Conservation (phyloP, 1,140 invertebrate species). For the Euwallacea similis region DNA sequence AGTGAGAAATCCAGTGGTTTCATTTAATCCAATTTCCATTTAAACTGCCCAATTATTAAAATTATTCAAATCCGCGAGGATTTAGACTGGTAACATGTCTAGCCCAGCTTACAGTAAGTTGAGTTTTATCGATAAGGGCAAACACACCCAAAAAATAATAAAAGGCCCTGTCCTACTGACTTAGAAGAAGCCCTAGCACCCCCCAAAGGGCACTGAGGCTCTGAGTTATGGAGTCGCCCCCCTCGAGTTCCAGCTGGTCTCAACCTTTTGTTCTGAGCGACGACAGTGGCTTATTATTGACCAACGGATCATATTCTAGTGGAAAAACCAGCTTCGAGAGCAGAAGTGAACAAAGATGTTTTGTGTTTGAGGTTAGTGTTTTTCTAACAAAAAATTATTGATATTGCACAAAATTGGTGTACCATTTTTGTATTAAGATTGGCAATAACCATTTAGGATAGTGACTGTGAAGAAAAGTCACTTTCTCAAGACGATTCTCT, state of each 20-base stretch:
- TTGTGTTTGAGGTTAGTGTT: slow-evolving; percentile 59
- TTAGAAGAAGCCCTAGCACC: too few species aligned
- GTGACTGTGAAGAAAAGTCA: slow-evolving; percentile 66
- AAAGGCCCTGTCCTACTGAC: too few species aligned
- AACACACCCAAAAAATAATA: too few species aligned
- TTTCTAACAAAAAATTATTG: too few species aligned
- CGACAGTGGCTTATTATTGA: slow-evolving; percentile 64
- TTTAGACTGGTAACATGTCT: too few species aligned
- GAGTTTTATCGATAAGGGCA: too few species aligned
- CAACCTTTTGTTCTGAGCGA: slow-evolving; percentile 63
- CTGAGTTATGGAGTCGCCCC: slow-evolving; percentile 59
- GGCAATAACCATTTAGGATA: slow-evolving; percentile 58
- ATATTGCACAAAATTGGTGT: neutral
- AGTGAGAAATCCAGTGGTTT: too few species aligned
- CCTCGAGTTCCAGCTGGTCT: slow-evolving; percentile 62
- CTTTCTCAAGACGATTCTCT: slow-evolving; percentile 67
- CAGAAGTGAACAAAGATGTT: slow-evolving; percentile 57
- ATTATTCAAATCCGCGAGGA: too few species aligned
- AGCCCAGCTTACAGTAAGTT: too few species aligned
- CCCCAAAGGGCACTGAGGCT: too few species aligned
- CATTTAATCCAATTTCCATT: too few species aligned
- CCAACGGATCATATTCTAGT: slow-evolving; percentile 66
- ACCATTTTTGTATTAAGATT: slow-evolving; percentile 9
- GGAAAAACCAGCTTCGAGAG: slow-evolving; percentile 57
- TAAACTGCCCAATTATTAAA: too few species aligned